Percentiles rank a stretch among this genome's conserved stretches.
Conservation (phyloP, 2,797 vertebrate species). For the Borostomias antarcticus region DNA sequence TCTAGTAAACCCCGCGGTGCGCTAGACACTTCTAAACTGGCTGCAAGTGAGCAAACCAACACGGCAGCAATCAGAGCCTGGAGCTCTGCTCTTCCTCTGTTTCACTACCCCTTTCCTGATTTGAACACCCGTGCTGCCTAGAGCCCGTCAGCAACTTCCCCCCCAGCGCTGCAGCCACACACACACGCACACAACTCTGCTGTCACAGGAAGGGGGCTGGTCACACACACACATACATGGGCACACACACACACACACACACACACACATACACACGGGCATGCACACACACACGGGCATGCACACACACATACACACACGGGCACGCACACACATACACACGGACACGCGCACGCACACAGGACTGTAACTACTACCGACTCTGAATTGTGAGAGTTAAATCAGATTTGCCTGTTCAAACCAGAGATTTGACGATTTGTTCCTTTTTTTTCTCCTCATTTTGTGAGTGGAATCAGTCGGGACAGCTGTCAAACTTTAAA, state of each 20-base stretch:
- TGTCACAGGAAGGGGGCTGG: slow-evolving; percentile 67
- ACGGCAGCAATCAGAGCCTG: slow-evolving; percentile 48
- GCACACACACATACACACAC: background rate
- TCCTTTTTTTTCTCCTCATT: too few species aligned
- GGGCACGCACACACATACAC: slow-evolving; percentile 5
- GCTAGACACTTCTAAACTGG: slow-evolving; percentile 24
- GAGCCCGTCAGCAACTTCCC: slow-evolving; percentile 61
- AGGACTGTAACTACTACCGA: too few species aligned
- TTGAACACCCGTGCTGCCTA: slow-evolving; percentile 47
- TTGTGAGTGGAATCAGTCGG: too few species aligned
- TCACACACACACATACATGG: slow-evolving; percentile 17
- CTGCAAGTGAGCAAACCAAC: slow-evolving; percentile 57
- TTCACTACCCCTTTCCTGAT: slow-evolving; percentile 73
- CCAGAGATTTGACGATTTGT: too few species aligned
- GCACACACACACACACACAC: slow-evolving; percentile 11
- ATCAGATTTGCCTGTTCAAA: too few species aligned
- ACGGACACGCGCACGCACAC: slow-evolving; percentile 16
- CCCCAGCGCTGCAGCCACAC: slow-evolving; percentile 51
- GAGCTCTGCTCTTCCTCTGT: slow-evolving; percentile 62
- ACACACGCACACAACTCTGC: slow-evolving; percentile 29
- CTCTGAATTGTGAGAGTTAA: too few species aligned
- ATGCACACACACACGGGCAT: background rate
- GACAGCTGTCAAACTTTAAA: too few species aligned
- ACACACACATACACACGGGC: background rate
- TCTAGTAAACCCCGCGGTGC: slow-evolving; percentile 48